Evolutionary conservation across 2,797 vertebrate genomes (phyloP).

Genomic region (Paguma larvata): DNA sequence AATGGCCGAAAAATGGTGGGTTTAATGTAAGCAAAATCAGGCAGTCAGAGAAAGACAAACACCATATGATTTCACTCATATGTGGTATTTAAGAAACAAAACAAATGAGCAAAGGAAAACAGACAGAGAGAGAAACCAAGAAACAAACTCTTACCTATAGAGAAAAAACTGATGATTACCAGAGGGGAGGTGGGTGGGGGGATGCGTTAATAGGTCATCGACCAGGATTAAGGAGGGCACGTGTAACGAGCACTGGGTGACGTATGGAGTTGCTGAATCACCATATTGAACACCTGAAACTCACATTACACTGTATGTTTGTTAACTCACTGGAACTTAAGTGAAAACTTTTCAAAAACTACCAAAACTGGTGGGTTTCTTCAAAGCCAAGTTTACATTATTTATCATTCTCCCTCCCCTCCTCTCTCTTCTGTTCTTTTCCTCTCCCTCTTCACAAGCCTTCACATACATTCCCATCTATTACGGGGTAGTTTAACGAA

Average conservation of each 20-base stretch:
- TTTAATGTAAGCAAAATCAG: background rate
- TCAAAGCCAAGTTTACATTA: slow-evolving; percentile 29
- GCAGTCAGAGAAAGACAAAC: background rate
- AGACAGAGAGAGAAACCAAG: background rate
- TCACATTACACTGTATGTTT: background rate
- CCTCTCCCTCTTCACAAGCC: background rate
- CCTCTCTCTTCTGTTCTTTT: background rate
- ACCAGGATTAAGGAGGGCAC: background rate
- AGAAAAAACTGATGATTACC: background rate
- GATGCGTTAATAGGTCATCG: background rate
- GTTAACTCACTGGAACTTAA: background rate
- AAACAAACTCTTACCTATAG: background rate
- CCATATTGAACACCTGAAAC: background rate
- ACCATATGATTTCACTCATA: background rate
- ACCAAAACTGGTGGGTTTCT: background rate
- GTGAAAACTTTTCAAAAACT: background rate
- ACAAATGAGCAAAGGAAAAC: background rate
- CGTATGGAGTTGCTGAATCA: background rate
- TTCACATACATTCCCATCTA: background rate
- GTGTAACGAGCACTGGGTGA: background rate
- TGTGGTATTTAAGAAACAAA: background rate
- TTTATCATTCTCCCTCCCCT: background rate
- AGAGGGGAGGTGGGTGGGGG: background rate
- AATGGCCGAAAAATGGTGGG: background rate
- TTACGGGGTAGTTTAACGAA: background rate